These are phyloP conservation scores for Calyptommatus sinebrachiatus DNA, from an alignment of 2,113 vertebrate species.

Conservation along the genomic window DNA sequence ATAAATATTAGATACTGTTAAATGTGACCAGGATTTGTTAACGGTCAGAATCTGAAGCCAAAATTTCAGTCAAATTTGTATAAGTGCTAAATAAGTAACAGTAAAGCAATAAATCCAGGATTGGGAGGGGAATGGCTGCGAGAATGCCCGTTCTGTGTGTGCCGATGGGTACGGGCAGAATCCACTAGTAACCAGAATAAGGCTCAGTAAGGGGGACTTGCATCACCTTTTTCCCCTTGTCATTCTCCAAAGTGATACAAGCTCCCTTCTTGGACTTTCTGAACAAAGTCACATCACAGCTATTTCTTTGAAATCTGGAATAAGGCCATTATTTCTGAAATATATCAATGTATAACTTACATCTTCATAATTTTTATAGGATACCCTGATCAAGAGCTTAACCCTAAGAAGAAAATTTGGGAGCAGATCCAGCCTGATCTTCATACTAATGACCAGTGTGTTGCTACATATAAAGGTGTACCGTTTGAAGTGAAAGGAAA, in stretches of 20 bases:
- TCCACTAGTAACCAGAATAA: too few species aligned
- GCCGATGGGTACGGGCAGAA: too few species aligned
- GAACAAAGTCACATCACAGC: too few species aligned
- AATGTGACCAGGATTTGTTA: neutral
- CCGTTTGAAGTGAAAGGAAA: constrained; percentile 91
- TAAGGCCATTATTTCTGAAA: too few species aligned
- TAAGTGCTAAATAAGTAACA: neutral
- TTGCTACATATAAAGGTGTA: constrained; percentile 91
- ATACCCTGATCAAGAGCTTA: constrained; percentile 94
- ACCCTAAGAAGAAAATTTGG: constrained; percentile 98
- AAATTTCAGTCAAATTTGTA: neutral
- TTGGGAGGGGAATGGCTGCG: neutral
- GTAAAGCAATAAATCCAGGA: neutral
- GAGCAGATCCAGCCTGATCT: constrained; percentile 95
- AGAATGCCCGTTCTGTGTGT: too few species aligned
- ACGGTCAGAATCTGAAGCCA: neutral
- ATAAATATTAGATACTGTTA: neutral
- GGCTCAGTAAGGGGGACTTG: neutral
- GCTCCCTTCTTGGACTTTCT: too few species aligned
- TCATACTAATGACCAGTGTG: constrained; percentile 80
- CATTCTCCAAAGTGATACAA: too few species aligned
- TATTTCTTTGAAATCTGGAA: too few species aligned
- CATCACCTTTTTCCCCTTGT: too few species aligned
- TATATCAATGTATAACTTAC: neutral
- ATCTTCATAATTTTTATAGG: constrained; percentile 71